Conservation (phyloP, 2,113 vertebrate genomes). For the Gallinago undulata region DNA sequence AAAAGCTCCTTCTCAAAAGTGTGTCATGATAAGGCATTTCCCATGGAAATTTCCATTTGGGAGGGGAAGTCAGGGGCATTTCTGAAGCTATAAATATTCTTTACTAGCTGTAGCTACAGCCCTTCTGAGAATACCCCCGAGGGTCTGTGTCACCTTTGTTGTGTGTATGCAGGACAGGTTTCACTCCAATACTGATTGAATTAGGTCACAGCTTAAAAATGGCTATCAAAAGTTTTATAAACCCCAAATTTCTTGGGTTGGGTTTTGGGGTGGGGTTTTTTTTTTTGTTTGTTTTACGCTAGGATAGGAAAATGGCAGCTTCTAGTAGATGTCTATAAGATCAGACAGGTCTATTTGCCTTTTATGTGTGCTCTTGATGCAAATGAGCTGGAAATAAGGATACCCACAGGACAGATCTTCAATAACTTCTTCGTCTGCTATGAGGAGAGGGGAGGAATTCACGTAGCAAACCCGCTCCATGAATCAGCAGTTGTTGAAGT, state of each 20-base stretch:
- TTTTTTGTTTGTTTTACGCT: background rate
- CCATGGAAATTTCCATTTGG: background rate
- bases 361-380: background rate
- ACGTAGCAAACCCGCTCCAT: background rate
- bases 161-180: background rate
- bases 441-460: background rate
- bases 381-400: conserved; percentile 9
- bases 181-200: background rate
- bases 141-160: background rate
- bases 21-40: background rate
- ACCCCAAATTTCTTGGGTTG: background rate
- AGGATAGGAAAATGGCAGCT: background rate
- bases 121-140: background rate
- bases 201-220: background rate
- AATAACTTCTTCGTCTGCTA: background rate
- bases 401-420: background rate
- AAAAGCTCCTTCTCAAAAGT: background rate
- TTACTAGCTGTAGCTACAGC: background rate
- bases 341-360: background rate
- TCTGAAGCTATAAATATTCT: background rate
- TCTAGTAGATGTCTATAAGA: background rate
- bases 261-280: background rate
- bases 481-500: conserved; percentile 9
- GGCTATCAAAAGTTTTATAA: background rate
- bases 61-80: background rate